Base-by-base conservation (phyloP, 1,140 invertebrate species). In the Aphelinus certus region DNA sequence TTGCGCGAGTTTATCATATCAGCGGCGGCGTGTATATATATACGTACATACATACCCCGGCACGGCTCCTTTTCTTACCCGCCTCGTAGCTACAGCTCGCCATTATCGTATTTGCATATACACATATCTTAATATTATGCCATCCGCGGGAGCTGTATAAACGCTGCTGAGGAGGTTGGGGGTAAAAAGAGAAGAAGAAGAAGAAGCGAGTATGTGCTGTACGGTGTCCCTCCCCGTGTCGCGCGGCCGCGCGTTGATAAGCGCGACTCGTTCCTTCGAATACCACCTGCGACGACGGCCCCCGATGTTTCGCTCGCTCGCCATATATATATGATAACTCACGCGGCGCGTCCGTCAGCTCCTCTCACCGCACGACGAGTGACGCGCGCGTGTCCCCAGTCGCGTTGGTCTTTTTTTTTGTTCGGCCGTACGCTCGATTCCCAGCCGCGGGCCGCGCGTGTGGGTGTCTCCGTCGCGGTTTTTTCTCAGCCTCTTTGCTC, bases 71-170 rank as follows among this genome's bases (percentile, higher is more conserved):
- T 43, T 64, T 10, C 7, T 53, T n/a, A 48, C 9, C 53, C 1
- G 3, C 9, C 7, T 3, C 6, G 56, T 60, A 49, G 72, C 66
- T 76, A 64, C 70, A 75, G 73, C 75, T 74, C 64, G 77, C 70
- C 76, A 76, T 79, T 79, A 81, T 81, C 77, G 68, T 79, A 81
- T 81, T 79, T 79, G 76, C 77, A 81, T 81, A 78, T 60, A 71
- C 78, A 75, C 78, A 78, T 81, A 81, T 79, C 80, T 81, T 77
- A 79, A 81, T 76, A 76, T 79, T 81, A 79, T 81, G 74, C 78
- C 75, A 64, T 76, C 1, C n/a, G 26, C 69, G 5, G 7, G 64
- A 53, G 51, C 26, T 26, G 26, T 26, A 26, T 26, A 26, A 26
- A 3, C 45, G 62, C 7, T 48, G 62, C 7, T 10, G n/a, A 48